These are phyloP conservation scores for Girardinus metallicus DNA, from an alignment of 2,797 vertebrate species.

Conservation along the genomic window DNA sequence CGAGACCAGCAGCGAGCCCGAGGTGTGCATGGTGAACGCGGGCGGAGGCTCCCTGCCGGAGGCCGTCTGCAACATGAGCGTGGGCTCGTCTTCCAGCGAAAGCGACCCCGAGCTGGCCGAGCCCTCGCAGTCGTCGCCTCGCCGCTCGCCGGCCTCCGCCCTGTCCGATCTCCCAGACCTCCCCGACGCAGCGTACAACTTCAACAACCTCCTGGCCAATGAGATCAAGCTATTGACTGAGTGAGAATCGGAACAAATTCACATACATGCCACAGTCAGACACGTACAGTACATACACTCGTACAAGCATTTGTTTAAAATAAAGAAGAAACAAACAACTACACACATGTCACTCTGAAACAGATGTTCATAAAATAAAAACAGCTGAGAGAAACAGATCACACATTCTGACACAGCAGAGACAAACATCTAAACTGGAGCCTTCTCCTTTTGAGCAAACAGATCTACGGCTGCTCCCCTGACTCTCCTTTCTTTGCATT, in stretches of 20 bases:
- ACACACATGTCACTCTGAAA: constrained; percentile 37
- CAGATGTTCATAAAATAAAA: constrained; percentile 33
- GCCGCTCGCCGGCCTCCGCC: constrained; percentile 67
- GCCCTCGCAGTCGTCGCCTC: constrained; percentile 71
- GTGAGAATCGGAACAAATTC: constrained; percentile 76
- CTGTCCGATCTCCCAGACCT: constrained; percentile 67
- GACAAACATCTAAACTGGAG: constrained; percentile 59
- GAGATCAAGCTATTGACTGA: constrained; percentile 91
- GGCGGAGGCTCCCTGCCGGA: constrained; percentile 79
- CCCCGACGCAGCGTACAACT: constrained; percentile 85
- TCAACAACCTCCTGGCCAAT: constrained; percentile 88
- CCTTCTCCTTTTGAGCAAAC: constrained; percentile 48
- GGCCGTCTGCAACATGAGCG: constrained; percentile 84
- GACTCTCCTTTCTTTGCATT: constrained; percentile 64
- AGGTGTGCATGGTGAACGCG: constrained; percentile 75
- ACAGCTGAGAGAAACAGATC: constrained; percentile 47
- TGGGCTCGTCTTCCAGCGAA: constrained; percentile 89
- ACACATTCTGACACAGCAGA: constrained; percentile 29
- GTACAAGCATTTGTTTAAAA: constrained; percentile 57
- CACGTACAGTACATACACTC: constrained; percentile 34
- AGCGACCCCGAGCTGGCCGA: constrained; percentile 89
- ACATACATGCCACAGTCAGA: constrained; percentile 41
- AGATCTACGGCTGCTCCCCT: constrained; percentile 88
- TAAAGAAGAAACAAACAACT: constrained; percentile 23
- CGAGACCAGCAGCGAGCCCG: constrained; percentile 87